A percentile compares a stretch with the other conserved stretches of the same genome.
These are phyloP conservation scores for Pseudomyrmex pallidus DNA, from an alignment of 1,140 invertebrate species.

Conservation along the genomic window DNA sequence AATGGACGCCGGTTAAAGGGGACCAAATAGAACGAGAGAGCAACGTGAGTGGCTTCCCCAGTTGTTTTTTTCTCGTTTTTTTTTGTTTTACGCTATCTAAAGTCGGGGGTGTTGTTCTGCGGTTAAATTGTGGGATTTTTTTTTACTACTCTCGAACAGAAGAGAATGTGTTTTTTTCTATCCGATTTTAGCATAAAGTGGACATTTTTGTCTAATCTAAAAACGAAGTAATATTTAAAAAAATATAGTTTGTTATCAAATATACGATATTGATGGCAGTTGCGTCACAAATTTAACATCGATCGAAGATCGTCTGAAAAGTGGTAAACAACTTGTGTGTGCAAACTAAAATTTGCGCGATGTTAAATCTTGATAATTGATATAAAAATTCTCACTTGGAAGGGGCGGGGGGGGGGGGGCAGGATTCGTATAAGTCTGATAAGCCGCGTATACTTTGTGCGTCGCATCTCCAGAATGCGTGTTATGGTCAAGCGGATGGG, in stretches of 20 bases:
- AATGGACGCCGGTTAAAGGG: slow-evolving; percentile 48
- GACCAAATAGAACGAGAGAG: slow-evolving; percentile 62
- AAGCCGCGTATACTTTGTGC: neutral
- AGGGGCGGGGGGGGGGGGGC: too few relatives aligned
- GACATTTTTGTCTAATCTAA: neutral
- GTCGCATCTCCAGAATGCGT: slow-evolving; percentile 2
- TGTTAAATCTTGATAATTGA: too few relatives aligned
- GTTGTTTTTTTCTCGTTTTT: neutral
- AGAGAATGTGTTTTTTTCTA: neutral
- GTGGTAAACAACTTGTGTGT: too few relatives aligned
- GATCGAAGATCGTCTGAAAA: too few relatives aligned
- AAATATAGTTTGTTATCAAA: too few relatives aligned
- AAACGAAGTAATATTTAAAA: neutral
- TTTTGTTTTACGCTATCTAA: slow-evolving; percentile 5
- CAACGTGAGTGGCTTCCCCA: slow-evolving; percentile 15
- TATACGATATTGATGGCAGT: too few relatives aligned
- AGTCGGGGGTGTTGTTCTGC: neutral
- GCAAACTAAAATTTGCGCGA: too few relatives aligned
- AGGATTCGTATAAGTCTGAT: too few relatives aligned
- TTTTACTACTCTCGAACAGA: neutral
- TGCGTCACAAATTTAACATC: too few relatives aligned
- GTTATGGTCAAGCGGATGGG: slow-evolving; percentile 7
- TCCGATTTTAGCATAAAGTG: neutral
- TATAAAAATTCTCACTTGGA: too few relatives aligned
- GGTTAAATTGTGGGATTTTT: neutral